Percentiles rank a stretch among this genome's conserved stretches.
Conservation (phyloP, 2,888 invertebrate genomes). For the Drosophila acutilabella region DNA sequence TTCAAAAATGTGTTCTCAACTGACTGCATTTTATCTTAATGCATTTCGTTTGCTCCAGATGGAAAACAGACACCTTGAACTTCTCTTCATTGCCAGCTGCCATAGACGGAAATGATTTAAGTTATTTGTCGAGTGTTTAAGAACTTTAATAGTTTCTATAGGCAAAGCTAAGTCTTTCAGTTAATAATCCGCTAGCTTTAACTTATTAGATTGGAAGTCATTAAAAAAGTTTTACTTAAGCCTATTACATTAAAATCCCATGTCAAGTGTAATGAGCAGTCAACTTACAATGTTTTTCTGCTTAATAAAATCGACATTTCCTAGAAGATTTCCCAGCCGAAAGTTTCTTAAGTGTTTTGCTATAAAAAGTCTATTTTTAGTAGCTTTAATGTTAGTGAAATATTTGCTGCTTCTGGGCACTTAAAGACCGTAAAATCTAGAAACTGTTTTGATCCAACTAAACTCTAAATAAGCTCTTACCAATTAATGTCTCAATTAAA, state of each 20-base stretch:
- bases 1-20: conserved; percentile 32
- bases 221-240: neutral
- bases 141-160: too few species aligned
- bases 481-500: too few species aligned
- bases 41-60: conserved; percentile 22
- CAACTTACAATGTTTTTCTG: neutral
- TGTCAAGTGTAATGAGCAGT: too few species aligned
- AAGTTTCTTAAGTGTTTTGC: too few species aligned
- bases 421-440: too few species aligned
- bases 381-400: too few species aligned
- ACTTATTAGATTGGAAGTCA: neutral
- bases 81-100: neutral
- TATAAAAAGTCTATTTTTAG: too few species aligned
- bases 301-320: neutral
- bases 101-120: conserved; percentile 14
- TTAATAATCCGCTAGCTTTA: neutral
- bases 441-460: too few species aligned
- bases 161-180: too few species aligned
- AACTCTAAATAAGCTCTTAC: too few species aligned
- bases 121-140: neutral
- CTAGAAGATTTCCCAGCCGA: neutral
- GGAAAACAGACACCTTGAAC: neutral
- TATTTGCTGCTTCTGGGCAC: too few species aligned
- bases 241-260: neutral
- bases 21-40: conserved; percentile 59